phyloP scores from a whole-genome alignment of 2,888 invertebrate species.

The Tolmerus cingulatus region DNA sequence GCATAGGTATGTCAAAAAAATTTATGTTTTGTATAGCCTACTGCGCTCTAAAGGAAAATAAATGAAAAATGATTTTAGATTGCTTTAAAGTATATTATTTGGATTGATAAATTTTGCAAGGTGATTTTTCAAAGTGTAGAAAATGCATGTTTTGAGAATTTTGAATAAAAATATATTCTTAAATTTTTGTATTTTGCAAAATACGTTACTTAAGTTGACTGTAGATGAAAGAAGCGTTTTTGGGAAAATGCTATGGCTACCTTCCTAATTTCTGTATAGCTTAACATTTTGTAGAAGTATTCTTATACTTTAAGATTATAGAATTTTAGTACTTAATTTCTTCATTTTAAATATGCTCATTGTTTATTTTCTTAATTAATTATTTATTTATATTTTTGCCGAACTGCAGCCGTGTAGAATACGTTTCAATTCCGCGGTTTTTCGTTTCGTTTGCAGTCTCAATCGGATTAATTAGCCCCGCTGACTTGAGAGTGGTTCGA shows the following conservation, averaged over 20 bases:
- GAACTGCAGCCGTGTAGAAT: background rate
- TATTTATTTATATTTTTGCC: background rate
- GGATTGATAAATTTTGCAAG: too few species aligned
- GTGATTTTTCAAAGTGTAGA: too few species aligned
- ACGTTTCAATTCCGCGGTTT: background rate
- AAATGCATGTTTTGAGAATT: too few species aligned
- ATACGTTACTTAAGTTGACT: too few species aligned
- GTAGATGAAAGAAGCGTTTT: too few species aligned
- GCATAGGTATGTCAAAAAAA: background rate
- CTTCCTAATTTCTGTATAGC: too few species aligned
- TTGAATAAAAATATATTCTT: too few species aligned
- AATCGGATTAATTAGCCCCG: background rate
- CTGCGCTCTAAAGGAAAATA: background rate
- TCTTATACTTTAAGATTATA: too few species aligned
- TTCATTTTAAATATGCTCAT: background rate
- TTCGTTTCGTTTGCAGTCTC: conserved; percentile 11
- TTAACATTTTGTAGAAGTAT: too few species aligned
- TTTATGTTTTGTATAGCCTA: background rate
- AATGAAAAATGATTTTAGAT: background rate
- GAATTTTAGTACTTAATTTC: background rate
- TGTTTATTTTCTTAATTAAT: background rate
- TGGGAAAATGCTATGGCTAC: too few species aligned
- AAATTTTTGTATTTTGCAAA: too few species aligned
- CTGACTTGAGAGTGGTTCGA: background rate
- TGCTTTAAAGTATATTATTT: background rate